Conservation (phyloP, 2,113 vertebrate species). For the Cryptoleucopteryx plumbea region DNA sequence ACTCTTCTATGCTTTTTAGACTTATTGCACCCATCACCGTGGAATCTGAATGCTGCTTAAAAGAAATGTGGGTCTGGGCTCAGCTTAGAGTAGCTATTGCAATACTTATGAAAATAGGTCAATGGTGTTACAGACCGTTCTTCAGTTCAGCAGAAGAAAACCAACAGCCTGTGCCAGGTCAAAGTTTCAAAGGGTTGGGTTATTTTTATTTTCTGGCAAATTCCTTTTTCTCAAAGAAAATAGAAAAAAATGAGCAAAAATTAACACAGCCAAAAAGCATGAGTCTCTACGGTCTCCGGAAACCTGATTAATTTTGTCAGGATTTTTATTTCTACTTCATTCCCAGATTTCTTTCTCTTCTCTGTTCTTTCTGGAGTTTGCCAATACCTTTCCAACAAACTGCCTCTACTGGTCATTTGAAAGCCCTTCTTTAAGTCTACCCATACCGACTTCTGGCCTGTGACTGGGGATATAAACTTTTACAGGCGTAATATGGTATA, state of each 20-base stretch:
- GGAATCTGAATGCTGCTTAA: neutral
- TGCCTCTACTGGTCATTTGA: neutral
- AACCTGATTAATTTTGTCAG: neutral
- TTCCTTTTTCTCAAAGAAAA: neutral
- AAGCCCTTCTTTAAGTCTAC: neutral
- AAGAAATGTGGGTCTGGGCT: neutral
- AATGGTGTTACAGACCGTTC: neutral
- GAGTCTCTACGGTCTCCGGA: neutral
- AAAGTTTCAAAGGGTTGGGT: neutral
- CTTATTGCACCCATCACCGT: neutral
- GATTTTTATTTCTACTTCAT: neutral
- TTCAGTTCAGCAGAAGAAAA: neutral
- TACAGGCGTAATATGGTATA: neutral
- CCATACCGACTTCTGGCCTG: neutral
- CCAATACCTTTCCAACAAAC: neutral
- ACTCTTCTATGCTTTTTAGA: neutral
- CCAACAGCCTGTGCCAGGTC: neutral
- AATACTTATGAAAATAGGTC: neutral
- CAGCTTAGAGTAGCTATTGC: neutral
- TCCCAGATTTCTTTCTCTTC: neutral
- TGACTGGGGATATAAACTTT: neutral
- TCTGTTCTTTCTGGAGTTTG: neutral
- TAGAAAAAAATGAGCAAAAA: neutral
- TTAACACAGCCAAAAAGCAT: neutral
- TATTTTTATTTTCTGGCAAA: neutral